Base-by-base conservation (phyloP, 2,113 vertebrate genomes). In the Sarotherodon lohbergeri region DNA sequence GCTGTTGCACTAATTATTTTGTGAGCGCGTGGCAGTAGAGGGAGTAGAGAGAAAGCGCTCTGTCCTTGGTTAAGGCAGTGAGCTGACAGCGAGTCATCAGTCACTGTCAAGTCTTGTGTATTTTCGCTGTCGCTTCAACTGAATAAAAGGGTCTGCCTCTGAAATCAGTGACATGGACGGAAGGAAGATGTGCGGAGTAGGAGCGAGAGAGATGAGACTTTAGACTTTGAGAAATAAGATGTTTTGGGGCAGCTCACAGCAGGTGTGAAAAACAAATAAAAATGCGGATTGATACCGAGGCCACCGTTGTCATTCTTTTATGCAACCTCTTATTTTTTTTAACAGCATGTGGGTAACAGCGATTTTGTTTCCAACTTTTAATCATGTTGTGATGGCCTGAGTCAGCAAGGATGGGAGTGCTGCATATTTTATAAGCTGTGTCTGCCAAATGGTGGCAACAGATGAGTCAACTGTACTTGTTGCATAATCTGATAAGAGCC, bases 31-130 rank as follows among this genome's bases (percentile, higher is more conserved):
- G 55, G 41, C 17, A 14, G 36, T 22, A 24, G 81, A 46, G 12
- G 16, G 84, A 54, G 82, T 80, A 80, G 55, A 41, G 57, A 85
- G 84, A 89, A 46, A 76, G 82, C 59, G 14, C 84, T 52, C 68
- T 66, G 91, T 94, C 93, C 92, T 90, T 46, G 89, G 92, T 91
- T 90, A 86, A 92, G 92, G 89, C 89, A 32, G 85, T 8, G 56
- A 50, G 78, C 90, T 91, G 90, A 92, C 93, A 88, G 89, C 63
- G 29, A 92, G 88, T 83, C 93, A 92, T 94, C 90, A 66, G 50
- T 95, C 94, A 92, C 43, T 93, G 94, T 95, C 93, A 63, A 14
- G 81, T 80, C 89, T 41, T 2, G 86, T 83, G 80, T 89, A 32
- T 92, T 89, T 91, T 89, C 41, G 71, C 86, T 29, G 88, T 87